phyloP scores from a whole-genome alignment of 1,140 invertebrate species.

The Thaumetopoea pityocampa region DNA sequence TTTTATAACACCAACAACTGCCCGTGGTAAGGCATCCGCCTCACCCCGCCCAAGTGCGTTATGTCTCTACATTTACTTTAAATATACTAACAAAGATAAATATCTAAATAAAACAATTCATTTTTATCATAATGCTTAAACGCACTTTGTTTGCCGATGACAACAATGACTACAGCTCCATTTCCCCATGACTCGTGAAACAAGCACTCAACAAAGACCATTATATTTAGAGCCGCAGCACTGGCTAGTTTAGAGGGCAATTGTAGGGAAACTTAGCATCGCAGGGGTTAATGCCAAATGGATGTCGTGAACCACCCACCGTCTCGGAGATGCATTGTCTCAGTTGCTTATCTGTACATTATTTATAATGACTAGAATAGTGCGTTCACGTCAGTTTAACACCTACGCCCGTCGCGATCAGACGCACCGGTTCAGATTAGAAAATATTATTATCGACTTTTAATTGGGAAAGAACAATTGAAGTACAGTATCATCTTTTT shows the following conservation, averaged over 20 bases:
- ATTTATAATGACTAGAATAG: conserved; percentile 55
- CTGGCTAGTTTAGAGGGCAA: not conserved
- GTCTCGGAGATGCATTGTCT: conserved; percentile 47
- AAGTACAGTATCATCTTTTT: too few relatives aligned
- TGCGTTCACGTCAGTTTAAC: conserved; percentile 39
- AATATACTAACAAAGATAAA: conserved; percentile 15
- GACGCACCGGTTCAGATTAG: conserved; percentile 17
- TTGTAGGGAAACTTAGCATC: not conserved
- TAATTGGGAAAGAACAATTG: conserved; percentile 24
- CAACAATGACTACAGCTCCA: conserved; percentile 16
- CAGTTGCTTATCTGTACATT: conserved; percentile 48
- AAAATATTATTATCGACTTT: conserved; percentile 23
- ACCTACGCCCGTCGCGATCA: conserved; percentile 32
- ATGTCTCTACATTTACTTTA: too few relatives aligned
- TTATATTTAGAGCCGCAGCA: conserved; percentile 2
- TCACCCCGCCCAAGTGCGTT: too few relatives aligned
- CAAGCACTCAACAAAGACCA: conserved; percentile 25
- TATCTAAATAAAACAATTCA: conserved; percentile 23
- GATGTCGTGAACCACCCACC: conserved; percentile 32
- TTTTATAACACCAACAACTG: too few relatives aligned
- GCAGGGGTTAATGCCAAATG: conserved; percentile 13
- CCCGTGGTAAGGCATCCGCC: too few relatives aligned
- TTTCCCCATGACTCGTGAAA: conserved; percentile 18
- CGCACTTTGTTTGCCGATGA: conserved; percentile 22
- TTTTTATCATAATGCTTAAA: conserved; percentile 17